Evolutionary conservation across 1,140 invertebrate genomes (phyloP), one percentile per base, ranked within the genome.

Genomic region (Drosophila bifasciata): DNA sequence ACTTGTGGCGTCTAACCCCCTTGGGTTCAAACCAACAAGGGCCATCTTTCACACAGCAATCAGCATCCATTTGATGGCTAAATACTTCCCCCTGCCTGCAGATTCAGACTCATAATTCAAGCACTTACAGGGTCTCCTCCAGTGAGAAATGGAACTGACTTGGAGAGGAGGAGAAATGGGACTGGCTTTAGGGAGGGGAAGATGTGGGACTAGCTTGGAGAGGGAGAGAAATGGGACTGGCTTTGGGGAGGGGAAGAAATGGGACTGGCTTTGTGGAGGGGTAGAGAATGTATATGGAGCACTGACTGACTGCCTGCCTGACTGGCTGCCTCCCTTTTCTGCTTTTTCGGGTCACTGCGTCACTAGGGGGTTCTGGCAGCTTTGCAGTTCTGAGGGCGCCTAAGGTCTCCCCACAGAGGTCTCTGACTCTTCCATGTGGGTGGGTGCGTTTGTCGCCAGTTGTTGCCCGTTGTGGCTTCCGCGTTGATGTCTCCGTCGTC

Each of bases 61-160:
- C 72, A 75, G 71, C 70, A 75, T 57, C 19, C 53, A 64, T 79
- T 79, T 85, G 67, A 55, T 23, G 50, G 11, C 67, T 80, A 69
- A 84, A 69, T 72, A 66, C 57, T 80, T 86, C 63, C 76, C 58
- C n/a, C n/a, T n/a, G n/a, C n/a, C 45, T 66, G 50, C 41, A 59
- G 44, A n/a, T n/a, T 49, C 57, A 55, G 32, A 36, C 32, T 36
- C 32, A 3, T 39, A 59, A 45, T 69, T 15, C 23, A 3, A 43
- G 48, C 56, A 45, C 39, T 44, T 23, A 43, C 23, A 28, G 9
- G 41, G 43, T 36, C 11, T 36, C 39, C 8, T n/a, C 15, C 4
- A n/a, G n/a, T n/a, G 15, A 7, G 16, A 40, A 17, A 36, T 15
- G 5, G 28, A 39, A 6, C n/a, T 2, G n/a, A n/a, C n/a, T n/a